These are phyloP conservation scores for Eupeodes corollae DNA, from an alignment of 1,140 invertebrate species.

Conservation along the genomic window DNA sequence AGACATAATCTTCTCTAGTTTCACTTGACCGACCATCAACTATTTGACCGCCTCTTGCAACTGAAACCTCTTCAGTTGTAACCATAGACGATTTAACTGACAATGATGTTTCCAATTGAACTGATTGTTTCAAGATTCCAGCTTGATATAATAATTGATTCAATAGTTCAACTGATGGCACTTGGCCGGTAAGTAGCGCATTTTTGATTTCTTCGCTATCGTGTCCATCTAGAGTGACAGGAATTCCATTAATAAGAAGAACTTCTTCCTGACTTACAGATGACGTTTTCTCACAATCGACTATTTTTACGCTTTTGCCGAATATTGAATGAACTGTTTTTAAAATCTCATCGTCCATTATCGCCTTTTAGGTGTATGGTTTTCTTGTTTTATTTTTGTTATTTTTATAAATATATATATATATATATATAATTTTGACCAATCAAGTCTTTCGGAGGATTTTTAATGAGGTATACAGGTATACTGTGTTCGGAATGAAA, in stretches of 20 bases:
- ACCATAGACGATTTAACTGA: slow-evolving; percentile 61
- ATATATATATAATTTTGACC: too few species aligned
- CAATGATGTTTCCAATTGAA: slow-evolving; percentile 59
- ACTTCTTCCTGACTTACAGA: slow-evolving; percentile 62
- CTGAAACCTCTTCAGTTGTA: slow-evolving; percentile 61
- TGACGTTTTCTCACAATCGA: slow-evolving; percentile 65
- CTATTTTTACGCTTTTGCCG: slow-evolving; percentile 60
- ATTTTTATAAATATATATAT: too few species aligned
- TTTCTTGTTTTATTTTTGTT: neutral
- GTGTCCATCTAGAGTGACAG: slow-evolving; percentile 52
- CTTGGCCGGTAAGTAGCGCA: slow-evolving; percentile 56
- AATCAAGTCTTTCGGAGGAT: too few species aligned
- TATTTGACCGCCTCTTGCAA: slow-evolving; percentile 54
- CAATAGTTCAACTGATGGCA: slow-evolving; percentile 59
- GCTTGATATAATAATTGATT: slow-evolving; percentile 59
- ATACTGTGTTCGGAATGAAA: too few species aligned
- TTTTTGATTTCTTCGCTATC: slow-evolving; percentile 59
- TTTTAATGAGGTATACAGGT: too few species aligned
- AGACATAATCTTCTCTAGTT: slow-evolving; percentile 61
- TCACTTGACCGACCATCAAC: slow-evolving; percentile 60
- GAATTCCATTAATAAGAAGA: slow-evolving; percentile 60
- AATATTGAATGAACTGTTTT: slow-evolving; percentile 66
- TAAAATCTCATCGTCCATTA: slow-evolving; percentile 65
- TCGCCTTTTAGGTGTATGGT: slow-evolving; percentile 1
- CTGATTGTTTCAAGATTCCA: slow-evolving; percentile 55